phyloP scores from a whole-genome alignment of 2,797 vertebrate species.

The Lepus oiostolus region DNA sequence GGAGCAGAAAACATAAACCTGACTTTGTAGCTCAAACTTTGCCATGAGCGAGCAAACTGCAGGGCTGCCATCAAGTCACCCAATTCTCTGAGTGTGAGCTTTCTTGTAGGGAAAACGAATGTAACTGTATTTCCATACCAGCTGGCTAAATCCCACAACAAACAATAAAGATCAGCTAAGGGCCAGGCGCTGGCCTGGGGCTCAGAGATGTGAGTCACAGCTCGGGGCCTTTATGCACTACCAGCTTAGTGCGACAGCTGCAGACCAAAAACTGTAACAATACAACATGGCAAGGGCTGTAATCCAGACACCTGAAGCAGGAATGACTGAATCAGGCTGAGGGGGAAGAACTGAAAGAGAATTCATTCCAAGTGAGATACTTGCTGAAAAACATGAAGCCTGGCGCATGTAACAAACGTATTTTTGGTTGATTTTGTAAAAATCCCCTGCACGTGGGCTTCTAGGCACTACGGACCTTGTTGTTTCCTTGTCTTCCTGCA shows the following conservation, averaged over 20 bases:
- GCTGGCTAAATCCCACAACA: not conserved
- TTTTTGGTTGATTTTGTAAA: not conserved
- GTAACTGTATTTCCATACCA: not conserved
- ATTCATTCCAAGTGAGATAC: not conserved
- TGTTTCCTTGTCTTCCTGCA: slow-evolving; percentile 9
- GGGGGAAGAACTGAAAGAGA: not conserved
- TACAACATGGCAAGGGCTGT: too few species aligned
- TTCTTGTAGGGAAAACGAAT: not conserved
- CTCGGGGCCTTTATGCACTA: not conserved
- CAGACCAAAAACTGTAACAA: not conserved
- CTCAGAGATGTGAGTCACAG: not conserved
- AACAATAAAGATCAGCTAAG: not conserved
- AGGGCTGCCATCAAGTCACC: not conserved
- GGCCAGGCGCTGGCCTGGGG: not conserved
- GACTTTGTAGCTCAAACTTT: not conserved
- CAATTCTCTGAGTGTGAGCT: not conserved
- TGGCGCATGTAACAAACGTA: not conserved
- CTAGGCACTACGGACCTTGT: not conserved
- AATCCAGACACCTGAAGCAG: not conserved
- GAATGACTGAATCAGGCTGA: not conserved
- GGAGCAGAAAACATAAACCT: not conserved
- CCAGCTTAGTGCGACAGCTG: not conserved
- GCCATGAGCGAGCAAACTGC: not conserved
- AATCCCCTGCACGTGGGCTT: not conserved
- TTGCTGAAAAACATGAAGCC: not conserved